phyloP scores from a whole-genome alignment of 2,888 invertebrate genomes.

The Dione vanillae region DNA sequence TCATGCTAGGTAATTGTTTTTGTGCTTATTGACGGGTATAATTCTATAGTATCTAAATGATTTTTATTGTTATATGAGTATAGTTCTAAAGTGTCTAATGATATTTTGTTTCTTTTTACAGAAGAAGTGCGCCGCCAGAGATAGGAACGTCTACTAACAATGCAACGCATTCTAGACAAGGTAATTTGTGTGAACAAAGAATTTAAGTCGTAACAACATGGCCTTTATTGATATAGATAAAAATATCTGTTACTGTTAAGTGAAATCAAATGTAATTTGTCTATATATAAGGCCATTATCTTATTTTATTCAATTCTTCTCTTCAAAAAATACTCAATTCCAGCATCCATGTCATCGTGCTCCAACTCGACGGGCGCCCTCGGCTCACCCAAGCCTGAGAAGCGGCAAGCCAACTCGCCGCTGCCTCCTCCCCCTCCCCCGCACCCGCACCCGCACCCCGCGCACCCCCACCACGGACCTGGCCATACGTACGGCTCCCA shows the following conservation, averaged over 20 bases:
- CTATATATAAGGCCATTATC: no score
- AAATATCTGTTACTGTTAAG: no score
- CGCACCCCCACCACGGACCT: conserved; percentile 60
- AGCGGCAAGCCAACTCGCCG: conserved; percentile 95
- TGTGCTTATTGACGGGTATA: no score
- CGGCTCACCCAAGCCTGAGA: conserved; percentile 95
- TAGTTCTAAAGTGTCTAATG: no score
- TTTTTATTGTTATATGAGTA: no score
- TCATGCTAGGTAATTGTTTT: conserved; percentile 56
- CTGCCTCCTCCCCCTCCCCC: conserved; percentile 89
- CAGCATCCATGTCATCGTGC: conserved; percentile 89
- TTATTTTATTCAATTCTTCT: no score
- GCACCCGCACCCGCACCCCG: conserved; percentile 44
- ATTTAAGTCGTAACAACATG: neutral
- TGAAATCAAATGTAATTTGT: no score
- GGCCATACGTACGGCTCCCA: conserved; percentile 36
- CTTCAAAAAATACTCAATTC: no score
- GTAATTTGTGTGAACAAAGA: conserved; percentile 52
- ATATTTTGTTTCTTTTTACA: conserved; percentile 49
- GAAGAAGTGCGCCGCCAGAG: conserved; percentile 75
- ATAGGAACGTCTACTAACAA: conserved; percentile 66
- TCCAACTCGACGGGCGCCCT: conserved; percentile 89
- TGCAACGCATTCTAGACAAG: conserved; percentile 79
- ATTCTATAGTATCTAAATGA: no score
- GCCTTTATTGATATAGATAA: no score